A percentile compares a stretch with the other conserved stretches of the same genome.
These are phyloP conservation scores for Meganola albula DNA, from an alignment of 2,888 invertebrate genomes.

Conservation along the genomic window DNA sequence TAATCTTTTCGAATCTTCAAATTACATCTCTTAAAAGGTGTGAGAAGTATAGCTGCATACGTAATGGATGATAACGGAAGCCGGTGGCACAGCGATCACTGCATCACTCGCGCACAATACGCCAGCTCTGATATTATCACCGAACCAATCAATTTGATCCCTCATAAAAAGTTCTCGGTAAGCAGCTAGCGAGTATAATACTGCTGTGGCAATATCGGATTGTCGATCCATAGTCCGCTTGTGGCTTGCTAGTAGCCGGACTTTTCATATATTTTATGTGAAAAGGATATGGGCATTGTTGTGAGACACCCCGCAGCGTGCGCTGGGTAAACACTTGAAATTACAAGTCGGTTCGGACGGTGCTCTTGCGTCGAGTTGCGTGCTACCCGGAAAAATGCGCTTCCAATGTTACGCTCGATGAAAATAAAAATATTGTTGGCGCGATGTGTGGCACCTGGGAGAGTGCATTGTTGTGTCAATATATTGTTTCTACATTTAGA, in stretches of 20 bases:
- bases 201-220: conserved; percentile 58
- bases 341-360: conserved; percentile 67
- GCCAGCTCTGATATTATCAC: conserved; percentile 67
- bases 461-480: conserved; percentile 10
- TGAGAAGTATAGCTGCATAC: conserved; percentile 51
- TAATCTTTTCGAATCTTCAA: conserved; percentile 42
- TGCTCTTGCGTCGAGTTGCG: conserved; percentile 29
- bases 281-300: conserved; percentile 77
- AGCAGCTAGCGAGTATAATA: conserved; percentile 65
- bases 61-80: conserved; percentile 46
- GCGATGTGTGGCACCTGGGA: conserved; percentile 35
- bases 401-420: conserved; percentile 72
- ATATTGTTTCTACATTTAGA: too few relatives aligned
- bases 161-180: conserved; percentile 74
- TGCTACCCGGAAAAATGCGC: conserved; percentile 58
- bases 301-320: conserved; percentile 64
- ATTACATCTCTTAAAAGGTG: conserved; percentile 59
- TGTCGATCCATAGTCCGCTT: conserved; percentile 64
- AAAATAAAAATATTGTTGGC: conserved; percentile 57
- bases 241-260: conserved; percentile 63
- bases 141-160: conserved; percentile 77
- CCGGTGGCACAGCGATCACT: conserved; percentile 29
- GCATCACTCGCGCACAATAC: conserved; percentile 46
- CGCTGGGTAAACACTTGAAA: conserved; percentile 74
- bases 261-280: conserved; percentile 77